Evolutionary conservation across 2,797 vertebrate genomes (phyloP), one percentile per base, ranked within the genome.

Genomic region (Lacerta bilineata): DNA sequence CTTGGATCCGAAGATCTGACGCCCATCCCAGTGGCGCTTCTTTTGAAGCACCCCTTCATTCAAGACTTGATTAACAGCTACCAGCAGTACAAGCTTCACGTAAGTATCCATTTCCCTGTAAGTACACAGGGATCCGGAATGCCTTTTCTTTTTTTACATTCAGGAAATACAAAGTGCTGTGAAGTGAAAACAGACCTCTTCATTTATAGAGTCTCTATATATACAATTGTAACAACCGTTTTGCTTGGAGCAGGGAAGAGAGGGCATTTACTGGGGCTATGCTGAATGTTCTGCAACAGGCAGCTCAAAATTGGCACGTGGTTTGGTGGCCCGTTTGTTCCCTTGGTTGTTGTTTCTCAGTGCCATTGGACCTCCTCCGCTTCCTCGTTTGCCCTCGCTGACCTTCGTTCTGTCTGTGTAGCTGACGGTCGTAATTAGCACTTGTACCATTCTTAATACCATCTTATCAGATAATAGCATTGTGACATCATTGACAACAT

Each of bases 41-140:
- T 99, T 87, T 95, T 97, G 92, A 96, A 97, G 87, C 98, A 98
- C 93, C 97, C 97, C 89, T 96, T 97, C 75, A 95, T 98, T 86
- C 96, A 98, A 92, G 91, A 95, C 41, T 94, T 98, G 89, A 97
- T 98, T 90, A 96, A 96, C 39, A 95, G 29, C 1, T 97, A 96
- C 46, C 91, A 94, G 71, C 96, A 94, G 29, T 96, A 98, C 91
- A 97, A 96, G 88, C 96, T 99, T 86, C 92, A 96, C 78, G 98
- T 98, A 91, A 97, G 97, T 98, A 90, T 95, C 93, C 85, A 84
- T 50, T 89, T 81, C 10, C 80, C 76, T 71, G 0, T 79, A 80
- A 88, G 5, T 61, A 33, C 0, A 18, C 0, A 4, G 50, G 41
- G 5, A 77, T 39, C 2, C 23, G 41, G 68, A 90, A 81, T 9